Conservation (phyloP, 1,140 invertebrate species). For the Ephestia elutella region DNA sequence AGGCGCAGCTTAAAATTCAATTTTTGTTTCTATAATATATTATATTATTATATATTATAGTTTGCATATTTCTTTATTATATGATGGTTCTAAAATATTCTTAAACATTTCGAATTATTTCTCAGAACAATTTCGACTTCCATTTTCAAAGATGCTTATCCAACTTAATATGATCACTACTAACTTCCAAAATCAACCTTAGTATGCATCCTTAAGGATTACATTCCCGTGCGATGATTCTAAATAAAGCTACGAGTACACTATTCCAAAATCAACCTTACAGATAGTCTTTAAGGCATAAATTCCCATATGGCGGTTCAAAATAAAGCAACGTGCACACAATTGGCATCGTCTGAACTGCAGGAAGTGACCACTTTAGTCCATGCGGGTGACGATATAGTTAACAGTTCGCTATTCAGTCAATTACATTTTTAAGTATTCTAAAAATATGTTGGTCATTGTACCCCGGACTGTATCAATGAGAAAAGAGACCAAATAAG, state of each 20-base stretch:
- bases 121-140: background rate
- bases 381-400: constrained; percentile 29
- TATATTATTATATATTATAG: too few species aligned
- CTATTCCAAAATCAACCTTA: background rate
- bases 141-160: too few species aligned
- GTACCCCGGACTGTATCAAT: background rate
- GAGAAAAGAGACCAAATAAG: too few species aligned
- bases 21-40: too few species aligned
- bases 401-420: constrained; percentile 13
- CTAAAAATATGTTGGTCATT: background rate
- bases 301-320: background rate
- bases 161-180: too few species aligned
- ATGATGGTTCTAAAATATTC: too few species aligned
- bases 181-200: background rate
- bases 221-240: background rate
- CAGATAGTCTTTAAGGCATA: background rate
- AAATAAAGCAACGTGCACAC: constrained; percentile 25
- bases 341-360: constrained; percentile 21
- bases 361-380: constrained; percentile 24
- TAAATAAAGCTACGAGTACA: constrained; percentile 22
- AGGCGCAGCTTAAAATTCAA: too few species aligned
- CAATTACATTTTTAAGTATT: constrained; percentile 4
- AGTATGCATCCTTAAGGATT: background rate
- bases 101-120: background rate
- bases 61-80: too few species aligned